Evolutionary conservation across 2,797 vertebrate species (phyloP).

Genomic region (Adelosebastes latens): DNA sequence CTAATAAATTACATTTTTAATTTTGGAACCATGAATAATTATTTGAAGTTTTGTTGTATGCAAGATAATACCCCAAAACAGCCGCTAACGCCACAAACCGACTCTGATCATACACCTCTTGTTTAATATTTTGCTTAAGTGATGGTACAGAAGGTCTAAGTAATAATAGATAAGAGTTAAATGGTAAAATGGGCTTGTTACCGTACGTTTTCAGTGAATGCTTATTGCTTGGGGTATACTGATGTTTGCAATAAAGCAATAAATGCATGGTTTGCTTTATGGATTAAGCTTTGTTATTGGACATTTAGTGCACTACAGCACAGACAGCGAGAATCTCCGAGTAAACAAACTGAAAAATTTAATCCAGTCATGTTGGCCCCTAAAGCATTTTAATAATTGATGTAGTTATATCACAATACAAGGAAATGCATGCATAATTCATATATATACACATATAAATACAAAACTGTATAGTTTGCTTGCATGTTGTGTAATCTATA

Average conservation of each 20-base stretch:
- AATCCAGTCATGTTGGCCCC: conserved; percentile 31
- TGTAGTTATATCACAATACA: conserved; percentile 41
- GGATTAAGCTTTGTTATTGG: conserved; percentile 27
- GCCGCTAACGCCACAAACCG: background rate
- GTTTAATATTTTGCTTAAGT: background rate
- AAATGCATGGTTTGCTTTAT: conserved; percentile 26
- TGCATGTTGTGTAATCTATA: background rate
- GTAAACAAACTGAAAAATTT: conserved; percentile 52
- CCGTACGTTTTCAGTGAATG: background rate
- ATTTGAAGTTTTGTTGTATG: background rate
- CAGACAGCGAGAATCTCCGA: conserved; percentile 14
- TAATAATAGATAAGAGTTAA: conserved; percentile 22
- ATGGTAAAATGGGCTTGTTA: conserved; percentile 15
- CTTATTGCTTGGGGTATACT: conserved; percentile 22
- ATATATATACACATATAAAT: background rate
- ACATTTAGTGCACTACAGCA: conserved; percentile 26
- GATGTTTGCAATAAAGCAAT: conserved; percentile 44
- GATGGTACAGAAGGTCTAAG: background rate
- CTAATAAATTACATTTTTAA: conserved; percentile 52
- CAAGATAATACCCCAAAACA: background rate
- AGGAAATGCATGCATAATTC: conserved; percentile 43
- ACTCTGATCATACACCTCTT: background rate
- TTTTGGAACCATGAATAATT: conserved; percentile 53
- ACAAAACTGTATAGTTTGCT: background rate
- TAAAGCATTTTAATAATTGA: conserved; percentile 58